Base-by-base conservation (phyloP, 2,797 vertebrate species). In the Myotis vivesi region DNA sequence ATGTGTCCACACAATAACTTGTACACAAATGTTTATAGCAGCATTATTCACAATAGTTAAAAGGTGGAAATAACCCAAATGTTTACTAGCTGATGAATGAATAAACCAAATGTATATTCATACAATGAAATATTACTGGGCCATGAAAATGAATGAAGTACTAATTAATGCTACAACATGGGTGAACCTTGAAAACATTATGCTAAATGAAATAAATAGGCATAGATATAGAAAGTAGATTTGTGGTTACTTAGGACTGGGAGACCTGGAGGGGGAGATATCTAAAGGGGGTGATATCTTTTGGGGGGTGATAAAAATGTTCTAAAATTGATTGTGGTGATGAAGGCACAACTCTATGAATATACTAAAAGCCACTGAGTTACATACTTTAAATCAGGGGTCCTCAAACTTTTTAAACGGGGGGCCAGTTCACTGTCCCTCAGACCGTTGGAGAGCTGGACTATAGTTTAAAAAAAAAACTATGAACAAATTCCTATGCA, bases 11-110 rank as follows among this genome's bases (percentile, higher is more conserved):
- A 33, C 11, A 19, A 8, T 77, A 55, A 55, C 20, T 62, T 82
- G 16, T 15, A 33, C 16, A 44, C 12, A 75, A 64, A 57, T 80
- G 38, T 89, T 89, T 57, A 30, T 59, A 66, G 53, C 12, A 71
- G 30, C 71, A 44, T 82, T 79, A 82, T 79, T 93, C 28, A 51
- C 30, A 92, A 28, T 64, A 75, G 30, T n/a, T 30, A 68, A 75
- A 75, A 75, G 30, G 36, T 55, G 15, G 41, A 68, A 73, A 59
- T 66, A 89, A 55, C 16, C 10, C 13, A 59, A 25, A 53, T 84
- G 44, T 69, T 51, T 19, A 8, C 73, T 23, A 87, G 0, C 23
- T 59, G 25, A 23, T 55, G 33, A 77, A 20, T 79, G 62, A 51
- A 49, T 62, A 36, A 84, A 71, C 10, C 41, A 86, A 57, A 75